A percentile compares a stretch with the other conserved stretches of the same genome.
Evolutionary conservation across 2,888 invertebrate genomes (phyloP).

Genomic region (Stramonita haemastoma): DNA sequence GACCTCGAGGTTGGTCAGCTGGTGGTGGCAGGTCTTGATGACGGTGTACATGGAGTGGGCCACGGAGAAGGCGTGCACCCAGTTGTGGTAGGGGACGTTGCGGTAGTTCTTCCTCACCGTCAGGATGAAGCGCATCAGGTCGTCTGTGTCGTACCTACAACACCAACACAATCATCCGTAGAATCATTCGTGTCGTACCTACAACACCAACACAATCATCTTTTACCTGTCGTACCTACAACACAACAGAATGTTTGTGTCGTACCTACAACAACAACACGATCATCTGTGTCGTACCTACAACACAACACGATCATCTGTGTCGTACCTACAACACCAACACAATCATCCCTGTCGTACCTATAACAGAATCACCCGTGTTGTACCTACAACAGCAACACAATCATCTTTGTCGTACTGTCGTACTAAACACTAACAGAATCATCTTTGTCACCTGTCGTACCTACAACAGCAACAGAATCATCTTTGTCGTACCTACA

Average conservation of each 20-base stretch:
- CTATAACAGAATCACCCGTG: too few relatives aligned
- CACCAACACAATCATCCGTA: not conserved
- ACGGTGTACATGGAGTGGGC: conserved; percentile 90
- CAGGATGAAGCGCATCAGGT: conserved; percentile 85
- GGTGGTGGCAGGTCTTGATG: conserved; percentile 81
- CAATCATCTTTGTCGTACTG: too few relatives aligned
- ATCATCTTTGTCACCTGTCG: conserved; percentile 84
- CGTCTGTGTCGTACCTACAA: conserved; percentile 83
- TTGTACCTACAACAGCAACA: too few relatives aligned
- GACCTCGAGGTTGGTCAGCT: conserved; percentile 83
- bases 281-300: too few relatives aligned
- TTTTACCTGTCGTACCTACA: too few relatives aligned
- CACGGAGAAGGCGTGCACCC: conserved; percentile 91
- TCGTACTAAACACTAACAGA: too few relatives aligned
- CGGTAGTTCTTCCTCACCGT: conserved; percentile 92
- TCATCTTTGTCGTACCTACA: conserved; percentile 84
- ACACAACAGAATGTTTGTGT: too few relatives aligned
- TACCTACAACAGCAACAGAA: conserved; percentile 79
- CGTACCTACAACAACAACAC: too few relatives aligned
- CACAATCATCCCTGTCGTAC: too few relatives aligned
- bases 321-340: conserved; percentile 81
- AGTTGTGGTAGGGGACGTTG: conserved; percentile 90
- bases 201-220: too few relatives aligned
- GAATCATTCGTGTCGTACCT: too few relatives aligned
- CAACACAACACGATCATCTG: conserved; percentile 81